Evolutionary conservation across 2,113 vertebrate genomes (phyloP).

Genomic region (Riparia riparia): DNA sequence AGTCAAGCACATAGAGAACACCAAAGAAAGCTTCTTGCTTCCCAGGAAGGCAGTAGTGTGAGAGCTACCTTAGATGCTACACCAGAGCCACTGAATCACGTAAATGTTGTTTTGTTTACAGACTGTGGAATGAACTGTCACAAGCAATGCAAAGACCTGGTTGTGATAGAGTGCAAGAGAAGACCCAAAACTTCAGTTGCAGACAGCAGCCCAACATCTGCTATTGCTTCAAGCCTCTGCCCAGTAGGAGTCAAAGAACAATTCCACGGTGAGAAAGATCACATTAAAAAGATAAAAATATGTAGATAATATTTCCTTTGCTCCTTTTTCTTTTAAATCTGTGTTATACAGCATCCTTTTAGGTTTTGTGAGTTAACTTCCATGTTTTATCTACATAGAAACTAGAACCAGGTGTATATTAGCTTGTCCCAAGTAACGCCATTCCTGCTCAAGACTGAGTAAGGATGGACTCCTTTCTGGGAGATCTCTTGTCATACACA

Average conservation of each 20-base stretch:
- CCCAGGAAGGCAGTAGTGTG: neutral
- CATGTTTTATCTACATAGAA: neutral
- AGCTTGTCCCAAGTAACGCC: neutral
- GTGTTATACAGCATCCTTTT: neutral
- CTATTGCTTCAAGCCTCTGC: conserved; percentile 75
- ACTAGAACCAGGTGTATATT: neutral
- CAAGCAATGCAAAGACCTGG: conserved; percentile 94
- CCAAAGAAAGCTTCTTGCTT: neutral
- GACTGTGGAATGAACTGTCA: conserved; percentile 98
- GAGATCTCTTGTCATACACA: neutral
- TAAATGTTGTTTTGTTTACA: conserved; percentile 61
- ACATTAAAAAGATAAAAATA: neutral
- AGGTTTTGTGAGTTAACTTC: neutral
- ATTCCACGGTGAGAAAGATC: conserved; percentile 75
- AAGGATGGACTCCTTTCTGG: neutral
- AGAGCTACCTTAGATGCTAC: neutral
- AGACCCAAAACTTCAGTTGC: conserved; percentile 77
- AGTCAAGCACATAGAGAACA: neutral
- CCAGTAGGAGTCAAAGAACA: conserved; percentile 79
- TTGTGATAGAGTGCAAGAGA: conserved; percentile 97
- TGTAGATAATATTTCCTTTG: neutral
- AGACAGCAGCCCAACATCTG: conserved; percentile 81
- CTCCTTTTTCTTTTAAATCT: neutral
- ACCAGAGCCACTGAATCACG: neutral
- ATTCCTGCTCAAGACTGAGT: neutral